Conservation (phyloP, 1,140 invertebrate species). For the fruit fly (Drosophila melanogaster) region Release_6_plus_ISO1_MT NT_033777.3:18829501-18830000, state of each 20-base stretch:
- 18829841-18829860: conserved; percentile 10
- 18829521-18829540: conserved; percentile 32
- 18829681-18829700: conserved; percentile 72
- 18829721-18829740: conserved; percentile 73
- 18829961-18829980: conserved; percentile 56
- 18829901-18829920: conserved; percentile 54
- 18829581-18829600: conserved; percentile 38
- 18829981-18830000: conserved; percentile 39
- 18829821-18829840: conserved; percentile 4
- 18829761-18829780: conserved; percentile 58
- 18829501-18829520: conserved; percentile 20
- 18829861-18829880: conserved; percentile 6
- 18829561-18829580: conserved; percentile 44
- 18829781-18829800: conserved; percentile 70
- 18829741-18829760: conserved; percentile 79
- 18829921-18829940: conserved; percentile 62
- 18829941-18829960: conserved; percentile 69
- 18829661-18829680: conserved; percentile 37
- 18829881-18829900: conserved; percentile 24
- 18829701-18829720: conserved; percentile 71
- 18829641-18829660: conserved; percentile 38
- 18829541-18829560: conserved; percentile 56
- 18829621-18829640: conserved; percentile 53
- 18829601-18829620: conserved; percentile 59
- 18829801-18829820: conserved; percentile 39